phyloP scores from a whole-genome alignment of 2,888 invertebrate species.

The Cecidostiba fungosa region DNA sequence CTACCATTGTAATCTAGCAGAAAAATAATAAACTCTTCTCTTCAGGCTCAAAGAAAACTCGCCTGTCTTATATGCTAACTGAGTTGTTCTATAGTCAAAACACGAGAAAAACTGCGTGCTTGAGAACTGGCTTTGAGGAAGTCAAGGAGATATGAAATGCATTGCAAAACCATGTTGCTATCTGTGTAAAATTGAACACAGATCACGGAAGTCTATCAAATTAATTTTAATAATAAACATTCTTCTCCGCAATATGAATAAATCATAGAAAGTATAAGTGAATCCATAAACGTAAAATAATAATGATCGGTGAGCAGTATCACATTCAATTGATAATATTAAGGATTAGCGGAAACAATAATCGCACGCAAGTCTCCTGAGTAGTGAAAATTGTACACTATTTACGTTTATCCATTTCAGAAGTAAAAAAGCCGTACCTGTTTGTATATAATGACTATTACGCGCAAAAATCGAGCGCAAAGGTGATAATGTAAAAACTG shows the following conservation, averaged over 20 bases:
- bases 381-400: conserved; percentile 60
- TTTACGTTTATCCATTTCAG: conserved; percentile 51
- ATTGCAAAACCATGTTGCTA: conserved; percentile 14
- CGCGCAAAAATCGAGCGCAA: conserved; percentile 55
- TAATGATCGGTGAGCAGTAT: conserved; percentile 12
- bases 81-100: conserved; percentile 34
- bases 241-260: not conserved
- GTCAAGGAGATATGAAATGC: conserved; percentile 25
- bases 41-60: conserved; percentile 28
- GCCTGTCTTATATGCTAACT: conserved; percentile 22
- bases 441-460: conserved; percentile 55
- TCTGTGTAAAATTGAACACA: not conserved
- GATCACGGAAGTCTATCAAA: not conserved
- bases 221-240: conserved; percentile 1
- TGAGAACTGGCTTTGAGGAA: conserved; percentile 15
- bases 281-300: not conserved
- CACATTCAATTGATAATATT: conserved; percentile 27
- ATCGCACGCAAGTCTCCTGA: conserved; percentile 42
- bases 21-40: conserved; percentile 51
- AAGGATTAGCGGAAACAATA: conserved; percentile 36
- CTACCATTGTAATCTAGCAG: conserved; percentile 19
- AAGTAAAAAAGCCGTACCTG: conserved; percentile 54
- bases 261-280: not conserved
- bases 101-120: conserved; percentile 36
- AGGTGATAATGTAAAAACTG: conserved; percentile 58